Evolutionary conservation across 1,140 invertebrate genomes (phyloP), one percentile per base, ranked within the genome.

Genomic region (Psilanteris sp.): DNA sequence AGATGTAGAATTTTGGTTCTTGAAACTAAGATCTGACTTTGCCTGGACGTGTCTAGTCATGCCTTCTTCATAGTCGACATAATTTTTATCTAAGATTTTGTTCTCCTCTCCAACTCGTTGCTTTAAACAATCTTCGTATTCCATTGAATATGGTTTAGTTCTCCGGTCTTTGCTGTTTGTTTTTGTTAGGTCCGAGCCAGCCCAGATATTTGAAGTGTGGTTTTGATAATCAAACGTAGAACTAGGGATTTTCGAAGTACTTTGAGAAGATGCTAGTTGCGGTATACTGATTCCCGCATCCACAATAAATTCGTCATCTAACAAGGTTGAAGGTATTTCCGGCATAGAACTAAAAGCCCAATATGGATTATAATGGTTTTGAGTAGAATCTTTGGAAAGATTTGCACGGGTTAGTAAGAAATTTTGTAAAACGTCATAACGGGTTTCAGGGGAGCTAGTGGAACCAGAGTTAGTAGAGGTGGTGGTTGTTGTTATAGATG

Each of bases 261-360:
- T 80, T 48, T 82, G 80, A n/a, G 81, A 82, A 0, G 79, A 70
- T 1, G 81, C 72, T n/a, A 87, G 66, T 36, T 87, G 85, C 0
- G 86, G 87, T 32, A 90, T 89, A 24, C 86, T 85, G 15, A 90
- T 87, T 4, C 89, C 89, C 1, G 89, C 87, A 43, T 90, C 89
- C 3, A 90, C 88, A 44, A 89, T 82, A 66, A 90, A 90, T 39
- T 90, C 89, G 44, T 89, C 86, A 27, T 88, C 84, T 34, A 87
- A 75, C 10, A 88, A 70, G 8, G 78, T 85, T 9, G 81, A 75
- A 9, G 85, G 81, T 37, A 88, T 82, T 39, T 85, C 83, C 2
- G 85, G 84, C 82, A 86, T 83, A 8, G 86, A 88, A 22, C 85
- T 88, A 81, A 87, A 88, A 85, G 78, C 79, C 85, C 84, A 88